A percentile compares a stretch with the other conserved stretches of the same genome.
Conservation (phyloP, 2,113 vertebrate genomes). For the Hirundichthys speculiger region DNA sequence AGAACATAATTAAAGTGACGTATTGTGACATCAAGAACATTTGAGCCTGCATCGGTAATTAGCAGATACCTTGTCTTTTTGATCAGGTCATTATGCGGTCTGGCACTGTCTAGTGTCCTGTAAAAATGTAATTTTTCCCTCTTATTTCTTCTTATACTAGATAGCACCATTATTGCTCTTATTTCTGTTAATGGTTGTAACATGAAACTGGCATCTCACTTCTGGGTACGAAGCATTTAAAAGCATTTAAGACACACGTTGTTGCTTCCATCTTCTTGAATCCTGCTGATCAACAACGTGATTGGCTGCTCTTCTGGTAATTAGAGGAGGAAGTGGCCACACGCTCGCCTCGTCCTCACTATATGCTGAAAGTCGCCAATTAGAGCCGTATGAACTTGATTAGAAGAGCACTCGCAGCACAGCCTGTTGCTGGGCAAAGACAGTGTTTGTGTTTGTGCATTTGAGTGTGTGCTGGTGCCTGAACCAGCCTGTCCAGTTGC, state of each 20-base stretch:
- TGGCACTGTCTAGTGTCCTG: too few relatives aligned
- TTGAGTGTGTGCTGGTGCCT: constrained; percentile 17
- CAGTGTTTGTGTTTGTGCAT: constrained; percentile 9
- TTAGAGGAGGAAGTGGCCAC: constrained; percentile 69
- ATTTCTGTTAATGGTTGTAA: background rate
- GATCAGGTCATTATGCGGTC: too few relatives aligned
- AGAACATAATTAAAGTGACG: too few relatives aligned
- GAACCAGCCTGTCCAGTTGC: constrained; percentile 62
- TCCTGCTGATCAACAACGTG: constrained; percentile 39
- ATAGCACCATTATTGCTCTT: too few relatives aligned
- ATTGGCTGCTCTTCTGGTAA: constrained; percentile 62
- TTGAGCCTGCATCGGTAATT: too few relatives aligned
- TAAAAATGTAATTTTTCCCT: too few relatives aligned
- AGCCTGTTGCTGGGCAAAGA: constrained; percentile 63
- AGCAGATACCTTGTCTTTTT: too few relatives aligned
- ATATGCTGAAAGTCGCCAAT: constrained; percentile 69
- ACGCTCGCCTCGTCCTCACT: constrained; percentile 61
- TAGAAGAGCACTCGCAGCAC: constrained; percentile 49
- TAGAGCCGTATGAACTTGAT: constrained; percentile 67
- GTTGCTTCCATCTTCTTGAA: constrained; percentile 17
- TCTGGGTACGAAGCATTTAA: background rate
- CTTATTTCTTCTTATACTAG: too few relatives aligned
- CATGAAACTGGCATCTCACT: background rate
- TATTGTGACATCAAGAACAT: too few relatives aligned
- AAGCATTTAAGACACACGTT: constrained; percentile 1